phyloP scores from a whole-genome alignment of 2,797 vertebrate species.

The Spinibarbus caldwelli region DNA sequence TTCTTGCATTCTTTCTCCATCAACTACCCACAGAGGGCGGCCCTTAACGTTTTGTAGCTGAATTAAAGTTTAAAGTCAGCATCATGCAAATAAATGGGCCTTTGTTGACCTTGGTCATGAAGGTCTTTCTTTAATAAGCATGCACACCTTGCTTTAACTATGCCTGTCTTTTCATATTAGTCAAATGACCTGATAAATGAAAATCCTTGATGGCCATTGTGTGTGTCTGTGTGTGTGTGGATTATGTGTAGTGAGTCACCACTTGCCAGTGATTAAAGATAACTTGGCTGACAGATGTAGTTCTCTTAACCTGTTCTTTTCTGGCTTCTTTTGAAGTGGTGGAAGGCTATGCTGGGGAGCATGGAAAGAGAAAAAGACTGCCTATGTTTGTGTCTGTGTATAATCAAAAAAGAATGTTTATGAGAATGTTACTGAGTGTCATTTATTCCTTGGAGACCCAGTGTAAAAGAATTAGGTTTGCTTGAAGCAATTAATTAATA shows the following conservation, averaged over 20 bases:
- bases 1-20: conserved; percentile 1
- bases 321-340: background rate
- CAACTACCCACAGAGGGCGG: conserved; percentile 10
- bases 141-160: conserved; percentile 26
- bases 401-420: background rate
- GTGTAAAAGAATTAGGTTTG: background rate
- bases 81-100: conserved; percentile 43
- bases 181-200: conserved; percentile 16
- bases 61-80: conserved; percentile 37
- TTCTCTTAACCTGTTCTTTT: background rate
- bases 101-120: conserved; percentile 39
- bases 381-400: background rate
- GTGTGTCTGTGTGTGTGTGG: conserved; percentile 12
- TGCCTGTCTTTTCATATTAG: conserved; percentile 36
- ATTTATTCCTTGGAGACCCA: background rate
- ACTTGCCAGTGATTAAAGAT: conserved; percentile 20
- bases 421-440: background rate
- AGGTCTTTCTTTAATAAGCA: conserved; percentile 36
- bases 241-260: background rate
- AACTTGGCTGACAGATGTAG: conserved; percentile 25
- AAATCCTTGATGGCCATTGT: conserved; percentile 26
- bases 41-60: conserved; percentile 30
- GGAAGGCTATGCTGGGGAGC: background rate
- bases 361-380: background rate
- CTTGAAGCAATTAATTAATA: background rate